These are phyloP conservation scores for Melanocharis versteri DNA, from an alignment of 2,113 vertebrate genomes.

Conservation along the genomic window DNA sequence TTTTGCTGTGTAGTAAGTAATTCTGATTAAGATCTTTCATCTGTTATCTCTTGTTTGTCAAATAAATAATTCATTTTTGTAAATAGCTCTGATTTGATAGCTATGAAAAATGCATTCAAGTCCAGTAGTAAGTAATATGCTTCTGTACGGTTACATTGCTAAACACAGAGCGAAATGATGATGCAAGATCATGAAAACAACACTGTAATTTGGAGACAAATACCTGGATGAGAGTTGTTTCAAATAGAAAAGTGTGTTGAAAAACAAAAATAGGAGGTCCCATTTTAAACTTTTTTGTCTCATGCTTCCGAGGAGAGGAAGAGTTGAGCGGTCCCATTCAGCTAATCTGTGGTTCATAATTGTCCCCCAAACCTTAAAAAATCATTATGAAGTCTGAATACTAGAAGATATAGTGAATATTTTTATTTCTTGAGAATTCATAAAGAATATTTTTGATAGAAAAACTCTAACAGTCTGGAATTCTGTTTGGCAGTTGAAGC, in stretches of 20 bases:
- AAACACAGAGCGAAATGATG: neutral
- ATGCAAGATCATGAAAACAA: neutral
- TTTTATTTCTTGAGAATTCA: neutral
- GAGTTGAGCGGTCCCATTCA: neutral
- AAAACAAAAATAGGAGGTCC: neutral
- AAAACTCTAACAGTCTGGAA: neutral
- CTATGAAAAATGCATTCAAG: neutral
- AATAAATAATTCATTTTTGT: neutral
- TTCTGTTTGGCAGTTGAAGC: neutral
- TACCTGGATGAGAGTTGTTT: neutral
- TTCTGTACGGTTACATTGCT: too few species aligned
- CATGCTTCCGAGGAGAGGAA: neutral
- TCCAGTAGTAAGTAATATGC: neutral
- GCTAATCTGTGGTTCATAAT: neutral
- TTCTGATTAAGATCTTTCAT: neutral
- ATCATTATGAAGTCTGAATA: neutral
- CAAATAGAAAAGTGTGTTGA: neutral
- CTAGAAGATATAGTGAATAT: neutral
- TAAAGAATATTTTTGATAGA: neutral
- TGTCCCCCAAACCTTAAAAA: neutral
- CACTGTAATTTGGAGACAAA: neutral
- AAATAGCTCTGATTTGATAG: neutral
- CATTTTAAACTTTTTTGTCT: neutral
- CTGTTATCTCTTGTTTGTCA: neutral
- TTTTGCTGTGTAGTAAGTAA: neutral